These are phyloP conservation scores for Furcifer pardalis DNA, from an alignment of 2,797 vertebrate species.

Conservation along the genomic window DNA sequence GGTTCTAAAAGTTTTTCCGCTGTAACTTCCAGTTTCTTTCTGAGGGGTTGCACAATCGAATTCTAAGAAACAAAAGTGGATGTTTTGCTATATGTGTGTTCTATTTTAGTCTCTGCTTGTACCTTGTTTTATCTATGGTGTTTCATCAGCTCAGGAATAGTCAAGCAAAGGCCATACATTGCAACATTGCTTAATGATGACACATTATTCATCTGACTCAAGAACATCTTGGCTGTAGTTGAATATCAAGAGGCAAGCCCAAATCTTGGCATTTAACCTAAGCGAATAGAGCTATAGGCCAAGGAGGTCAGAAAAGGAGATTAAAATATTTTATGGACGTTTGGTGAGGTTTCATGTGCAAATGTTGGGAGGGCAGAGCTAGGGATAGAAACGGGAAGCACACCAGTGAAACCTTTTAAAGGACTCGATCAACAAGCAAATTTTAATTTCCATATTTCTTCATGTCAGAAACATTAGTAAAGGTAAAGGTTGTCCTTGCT, in stretches of 20 bases:
- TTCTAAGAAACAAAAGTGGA: constrained; percentile 43
- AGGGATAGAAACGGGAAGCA: neutral
- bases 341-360: neutral
- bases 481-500: no score
- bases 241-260: constrained; percentile 59
- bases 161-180: constrained; percentile 47
- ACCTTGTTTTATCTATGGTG: constrained; percentile 48
- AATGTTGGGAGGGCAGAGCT: neutral
- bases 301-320: constrained; percentile 15
- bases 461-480: no score
- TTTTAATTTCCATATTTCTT: no score
- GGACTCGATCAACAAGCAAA: neutral
- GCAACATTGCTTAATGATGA: constrained; percentile 45
- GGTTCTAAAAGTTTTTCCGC: neutral
- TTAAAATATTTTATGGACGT: constrained; percentile 24
- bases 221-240: constrained; percentile 55
- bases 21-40: neutral
- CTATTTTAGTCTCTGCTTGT: constrained; percentile 50
- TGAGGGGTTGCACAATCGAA: neutral
- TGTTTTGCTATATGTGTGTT: constrained; percentile 9
- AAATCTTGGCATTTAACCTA: constrained; percentile 53
- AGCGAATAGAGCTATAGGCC: constrained; percentile 5
- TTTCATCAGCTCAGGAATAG: constrained; percentile 57
- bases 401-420: neutral
- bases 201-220: constrained; percentile 54